Percentiles rank a stretch among this genome's conserved stretches.
Evolutionary conservation across 2,888 invertebrate species (phyloP).

Genomic region (Lasioglossum vierecki): DNA sequence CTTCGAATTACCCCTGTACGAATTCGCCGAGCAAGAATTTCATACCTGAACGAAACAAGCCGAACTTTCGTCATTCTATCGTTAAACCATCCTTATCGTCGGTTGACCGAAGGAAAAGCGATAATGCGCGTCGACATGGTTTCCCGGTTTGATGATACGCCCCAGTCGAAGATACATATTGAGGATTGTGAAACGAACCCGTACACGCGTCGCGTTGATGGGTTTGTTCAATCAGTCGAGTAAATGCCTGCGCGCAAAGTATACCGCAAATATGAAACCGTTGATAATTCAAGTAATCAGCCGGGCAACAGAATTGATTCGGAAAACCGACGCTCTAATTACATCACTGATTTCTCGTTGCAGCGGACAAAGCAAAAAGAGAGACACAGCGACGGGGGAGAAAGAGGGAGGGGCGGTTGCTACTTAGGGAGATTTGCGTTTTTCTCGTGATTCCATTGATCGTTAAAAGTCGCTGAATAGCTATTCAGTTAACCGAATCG

Average conservation of each 20-base stretch:
- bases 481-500: constrained; percentile 62
- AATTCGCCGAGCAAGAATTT: not conserved
- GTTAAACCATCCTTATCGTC: not conserved
- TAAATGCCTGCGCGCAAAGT: not conserved
- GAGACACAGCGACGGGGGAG: not conserved
- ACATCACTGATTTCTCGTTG: constrained; percentile 21
- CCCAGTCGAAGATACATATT: not conserved
- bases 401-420: not conserved
- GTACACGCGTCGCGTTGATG: not conserved
- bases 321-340: not conserved
- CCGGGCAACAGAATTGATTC: not conserved
- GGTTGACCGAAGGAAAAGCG: not conserved
- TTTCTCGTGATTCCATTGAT: constrained; percentile 47
- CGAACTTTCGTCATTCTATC: not conserved
- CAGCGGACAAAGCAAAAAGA: not conserved
- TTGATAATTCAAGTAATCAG: not conserved
- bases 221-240: not conserved
- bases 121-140: not conserved
- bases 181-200: not conserved
- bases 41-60: not conserved
- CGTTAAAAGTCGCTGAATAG: constrained; percentile 68
- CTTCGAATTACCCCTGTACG: not conserved
- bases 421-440: constrained; percentile 39
- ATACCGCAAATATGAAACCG: not conserved
- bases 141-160: too few species aligned